phyloP scores from a whole-genome alignment of 2,113 vertebrate genomes.

The Takifugu flavidus region DNA sequence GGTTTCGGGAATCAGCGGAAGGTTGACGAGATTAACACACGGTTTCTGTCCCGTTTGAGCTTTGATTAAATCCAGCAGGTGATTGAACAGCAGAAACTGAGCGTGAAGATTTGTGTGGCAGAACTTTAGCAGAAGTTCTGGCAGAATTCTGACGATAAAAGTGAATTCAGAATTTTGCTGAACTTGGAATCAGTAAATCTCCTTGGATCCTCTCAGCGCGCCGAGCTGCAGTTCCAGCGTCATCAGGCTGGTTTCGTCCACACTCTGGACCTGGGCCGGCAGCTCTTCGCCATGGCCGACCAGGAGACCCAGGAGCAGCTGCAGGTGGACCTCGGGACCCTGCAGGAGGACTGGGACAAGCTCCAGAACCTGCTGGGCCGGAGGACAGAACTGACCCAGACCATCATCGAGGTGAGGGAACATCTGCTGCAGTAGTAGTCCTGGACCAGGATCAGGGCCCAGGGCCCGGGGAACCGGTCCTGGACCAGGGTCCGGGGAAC shows the following conservation, averaged over 20 bases:
- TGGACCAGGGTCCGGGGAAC: too few species aligned
- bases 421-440: too few species aligned
- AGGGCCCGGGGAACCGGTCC: too few species aligned
- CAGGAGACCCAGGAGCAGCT: constrained; percentile 66
- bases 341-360: constrained; percentile 81
- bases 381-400: constrained; percentile 60
- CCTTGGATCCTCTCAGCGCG: constrained; percentile 67
- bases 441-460: too few species aligned
- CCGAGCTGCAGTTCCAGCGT: constrained; percentile 79
- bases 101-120: too few species aligned
- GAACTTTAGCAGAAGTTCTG: too few species aligned
- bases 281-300: constrained; percentile 71
- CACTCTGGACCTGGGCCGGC: constrained; percentile 77
- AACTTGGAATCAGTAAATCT: background rate
- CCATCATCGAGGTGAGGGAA: constrained; percentile 67
- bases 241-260: constrained; percentile 75
- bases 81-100: too few species aligned
- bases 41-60: too few species aligned
- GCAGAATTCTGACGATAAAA: too few species aligned
- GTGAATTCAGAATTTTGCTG: too few species aligned
- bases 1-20: background rate
- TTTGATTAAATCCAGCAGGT: background rate
- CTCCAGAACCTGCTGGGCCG: constrained; percentile 70
- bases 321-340: constrained; percentile 69
- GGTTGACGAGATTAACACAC: too few species aligned